Conservation (phyloP, 2,113 vertebrate genomes). For the Tragelaphus buxtoni region DNA sequence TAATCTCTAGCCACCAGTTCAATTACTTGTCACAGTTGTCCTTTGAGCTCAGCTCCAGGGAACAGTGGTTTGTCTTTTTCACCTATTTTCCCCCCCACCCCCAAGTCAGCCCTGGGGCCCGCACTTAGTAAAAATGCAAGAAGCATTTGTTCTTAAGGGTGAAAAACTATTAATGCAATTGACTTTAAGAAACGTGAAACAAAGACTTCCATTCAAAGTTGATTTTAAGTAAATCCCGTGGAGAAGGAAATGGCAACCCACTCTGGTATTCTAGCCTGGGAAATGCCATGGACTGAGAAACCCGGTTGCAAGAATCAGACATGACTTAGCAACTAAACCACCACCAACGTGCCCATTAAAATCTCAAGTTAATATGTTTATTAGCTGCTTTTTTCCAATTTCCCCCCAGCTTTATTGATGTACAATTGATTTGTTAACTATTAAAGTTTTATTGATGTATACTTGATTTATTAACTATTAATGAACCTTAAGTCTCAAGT, state of each 20-base stretch:
- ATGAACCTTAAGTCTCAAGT: not conserved
- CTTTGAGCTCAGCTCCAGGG: not conserved
- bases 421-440: not conserved
- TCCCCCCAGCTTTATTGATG: not conserved
- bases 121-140: not conserved
- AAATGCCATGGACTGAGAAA: not conserved
- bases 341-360: not conserved
- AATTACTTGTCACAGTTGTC: not conserved
- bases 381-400: not conserved
- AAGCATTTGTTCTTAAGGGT: too few relatives aligned
- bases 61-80: too few relatives aligned
- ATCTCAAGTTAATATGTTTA: not conserved
- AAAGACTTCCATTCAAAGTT: not conserved
- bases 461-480: not conserved
- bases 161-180: not conserved
- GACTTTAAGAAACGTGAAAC: not conserved
- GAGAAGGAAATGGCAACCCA: not conserved
- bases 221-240: not conserved
- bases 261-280: not conserved
- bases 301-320: not conserved
- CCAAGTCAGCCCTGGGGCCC: too few relatives aligned
- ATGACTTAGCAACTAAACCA: not conserved
- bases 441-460: not conserved
- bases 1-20: not conserved
- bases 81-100: not conserved